phyloP scores from a whole-genome alignment of 2,113 vertebrate genomes.

The Strix aluco region DNA sequence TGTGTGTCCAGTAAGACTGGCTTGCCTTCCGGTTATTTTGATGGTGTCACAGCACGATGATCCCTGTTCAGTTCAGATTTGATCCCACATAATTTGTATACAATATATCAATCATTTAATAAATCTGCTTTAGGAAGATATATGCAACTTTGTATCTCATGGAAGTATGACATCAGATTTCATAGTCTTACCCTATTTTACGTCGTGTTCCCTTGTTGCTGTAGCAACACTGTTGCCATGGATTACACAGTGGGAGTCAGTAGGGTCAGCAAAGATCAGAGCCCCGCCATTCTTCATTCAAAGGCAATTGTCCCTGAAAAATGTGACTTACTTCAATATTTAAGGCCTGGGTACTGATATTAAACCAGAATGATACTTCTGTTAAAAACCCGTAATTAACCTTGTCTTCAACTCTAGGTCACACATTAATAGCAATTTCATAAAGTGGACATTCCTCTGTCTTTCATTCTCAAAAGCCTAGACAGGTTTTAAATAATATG shows the following conservation, averaged over 20 bases:
- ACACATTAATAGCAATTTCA: conserved; percentile 83
- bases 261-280: conserved; percentile 88
- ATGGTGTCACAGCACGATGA: not conserved
- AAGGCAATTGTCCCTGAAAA: conserved; percentile 88
- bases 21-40: not conserved
- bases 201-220: conserved; percentile 75
- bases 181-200: conserved; percentile 70
- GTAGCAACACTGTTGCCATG: conserved; percentile 82
- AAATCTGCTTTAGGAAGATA: conserved; percentile 65
- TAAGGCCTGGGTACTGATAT: conserved; percentile 78
- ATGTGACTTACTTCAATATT: conserved; percentile 84
- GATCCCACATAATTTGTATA: conserved; percentile 25
- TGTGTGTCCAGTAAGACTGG: not conserved
- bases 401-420: conserved; percentile 78
- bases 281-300: conserved; percentile 87
- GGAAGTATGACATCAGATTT: conserved; percentile 82
- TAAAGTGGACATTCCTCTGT: conserved; percentile 84
- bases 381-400: conserved; percentile 87
- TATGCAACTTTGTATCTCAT: conserved; percentile 71
- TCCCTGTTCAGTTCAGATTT: not conserved
- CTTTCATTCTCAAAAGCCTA: conserved; percentile 75
- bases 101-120: conserved; percentile 52
- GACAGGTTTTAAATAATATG: conserved; percentile 82
- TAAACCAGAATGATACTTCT: conserved; percentile 81
- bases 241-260: conserved; percentile 77